These are phyloP conservation scores for Polylopha cassiicola DNA, from an alignment of 2,888 invertebrate species.

Conservation along the genomic window DNA sequence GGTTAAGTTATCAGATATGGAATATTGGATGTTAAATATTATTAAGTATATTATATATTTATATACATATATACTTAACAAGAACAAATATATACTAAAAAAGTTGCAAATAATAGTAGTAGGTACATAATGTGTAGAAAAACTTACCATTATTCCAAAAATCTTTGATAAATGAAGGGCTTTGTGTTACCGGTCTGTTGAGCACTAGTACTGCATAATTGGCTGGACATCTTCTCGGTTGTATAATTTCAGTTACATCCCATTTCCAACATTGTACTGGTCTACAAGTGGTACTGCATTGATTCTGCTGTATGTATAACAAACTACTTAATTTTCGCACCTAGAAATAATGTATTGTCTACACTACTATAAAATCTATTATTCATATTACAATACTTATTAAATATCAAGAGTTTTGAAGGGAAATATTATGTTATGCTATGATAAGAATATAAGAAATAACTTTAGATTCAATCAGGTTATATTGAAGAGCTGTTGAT, in stretches of 20 bases:
- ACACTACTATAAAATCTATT: neutral
- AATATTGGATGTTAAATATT: no score
- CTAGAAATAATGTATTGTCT: constrained; percentile 30
- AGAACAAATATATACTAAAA: no score
- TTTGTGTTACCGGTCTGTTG: constrained; percentile 79
- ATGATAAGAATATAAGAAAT: neutral
- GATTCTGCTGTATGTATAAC: constrained; percentile 36
- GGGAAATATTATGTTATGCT: constrained; percentile 4
- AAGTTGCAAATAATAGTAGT: no score
- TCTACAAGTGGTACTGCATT: constrained; percentile 35
- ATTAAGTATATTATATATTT: no score
- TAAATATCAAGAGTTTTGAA: neutral
- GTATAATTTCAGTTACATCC: constrained; percentile 41
- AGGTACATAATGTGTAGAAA: no score
- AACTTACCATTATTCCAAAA: constrained; percentile 84
- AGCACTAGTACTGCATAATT: constrained; percentile 82
- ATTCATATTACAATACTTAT: constrained; percentile 3
- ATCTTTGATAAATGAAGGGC: constrained; percentile 61
- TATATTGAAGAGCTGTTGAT: no score
- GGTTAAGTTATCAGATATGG: no score
- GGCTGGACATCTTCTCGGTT: constrained; percentile 20
- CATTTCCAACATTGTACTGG: constrained; percentile 44
- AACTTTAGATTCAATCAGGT: no score
- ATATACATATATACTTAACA: no score
- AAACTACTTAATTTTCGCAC: constrained; percentile 35